These are phyloP conservation scores for Nymphalis io DNA, from an alignment of 1,140 invertebrate species.

Conservation along the genomic window DNA sequence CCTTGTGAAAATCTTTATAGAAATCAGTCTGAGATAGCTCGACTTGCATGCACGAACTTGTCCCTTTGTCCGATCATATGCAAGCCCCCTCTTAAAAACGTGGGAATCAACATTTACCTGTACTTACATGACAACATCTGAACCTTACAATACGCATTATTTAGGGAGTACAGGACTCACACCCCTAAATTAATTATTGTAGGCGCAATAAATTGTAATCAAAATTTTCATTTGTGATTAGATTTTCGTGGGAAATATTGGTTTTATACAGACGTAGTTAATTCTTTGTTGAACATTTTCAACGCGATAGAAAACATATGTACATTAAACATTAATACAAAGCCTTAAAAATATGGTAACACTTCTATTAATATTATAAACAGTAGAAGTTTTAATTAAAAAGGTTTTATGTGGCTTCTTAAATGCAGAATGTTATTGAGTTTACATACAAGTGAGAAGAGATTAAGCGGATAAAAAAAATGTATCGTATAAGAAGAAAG, in stretches of 20 bases:
- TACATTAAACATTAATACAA: too few relatives aligned
- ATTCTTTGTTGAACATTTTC: too few relatives aligned
- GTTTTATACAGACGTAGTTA: too few relatives aligned
- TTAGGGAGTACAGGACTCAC: conserved; percentile 29
- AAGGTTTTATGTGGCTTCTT: too few relatives aligned
- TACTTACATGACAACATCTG: conserved; percentile 43
- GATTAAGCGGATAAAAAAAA: too few relatives aligned
- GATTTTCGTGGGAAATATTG: conserved; percentile 10
- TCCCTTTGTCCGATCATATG: conserved; percentile 55
- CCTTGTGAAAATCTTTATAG: conserved; percentile 9
- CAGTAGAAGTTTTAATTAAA: too few relatives aligned
- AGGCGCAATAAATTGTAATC: conserved; percentile 67
- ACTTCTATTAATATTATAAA: too few relatives aligned
- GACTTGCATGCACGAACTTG: conserved; percentile 37
- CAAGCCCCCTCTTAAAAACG: conserved; percentile 59
- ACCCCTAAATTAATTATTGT: conserved; percentile 42
- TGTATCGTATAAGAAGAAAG: too few relatives aligned
- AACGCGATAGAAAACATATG: too few relatives aligned
- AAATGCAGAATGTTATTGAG: too few relatives aligned
- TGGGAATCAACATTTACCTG: conserved; percentile 63
- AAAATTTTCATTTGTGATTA: conserved; percentile 25
- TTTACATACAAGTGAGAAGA: too few relatives aligned
- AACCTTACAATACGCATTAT: conserved; percentile 44
- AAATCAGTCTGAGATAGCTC: conserved; percentile 11
- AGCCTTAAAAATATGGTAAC: too few relatives aligned